A percentile compares a stretch with the other conserved stretches of the same genome.
Conservation (phyloP, 2,888 invertebrate genomes). For the Nycteola revayana region DNA sequence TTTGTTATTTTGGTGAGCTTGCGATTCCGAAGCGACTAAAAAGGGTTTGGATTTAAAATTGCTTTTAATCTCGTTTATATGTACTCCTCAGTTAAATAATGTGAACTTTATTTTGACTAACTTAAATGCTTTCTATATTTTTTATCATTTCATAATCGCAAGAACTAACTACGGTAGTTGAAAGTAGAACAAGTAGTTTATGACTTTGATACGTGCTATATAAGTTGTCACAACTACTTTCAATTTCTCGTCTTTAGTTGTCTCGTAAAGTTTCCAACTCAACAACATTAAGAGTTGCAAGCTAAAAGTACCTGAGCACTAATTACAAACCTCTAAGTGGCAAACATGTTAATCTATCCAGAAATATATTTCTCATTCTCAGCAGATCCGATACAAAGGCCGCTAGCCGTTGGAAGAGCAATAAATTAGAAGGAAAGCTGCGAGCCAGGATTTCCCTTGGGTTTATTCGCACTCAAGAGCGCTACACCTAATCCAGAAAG, state of each 20-base stretch:
- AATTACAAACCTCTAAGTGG: conserved; percentile 66
- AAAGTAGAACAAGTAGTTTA: too few species aligned
- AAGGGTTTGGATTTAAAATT: conserved; percentile 35
- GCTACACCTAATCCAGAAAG: conserved; percentile 80
- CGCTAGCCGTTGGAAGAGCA: conserved; percentile 74
- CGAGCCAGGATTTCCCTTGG: conserved; percentile 80
- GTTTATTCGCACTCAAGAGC: conserved; percentile 81
- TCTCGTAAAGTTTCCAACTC: conserved; percentile 4
- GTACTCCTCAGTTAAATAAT: conserved; percentile 15
- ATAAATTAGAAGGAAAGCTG: conserved; percentile 81
- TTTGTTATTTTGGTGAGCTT: conserved; percentile 63
- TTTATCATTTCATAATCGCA: too few species aligned
- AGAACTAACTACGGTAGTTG: too few species aligned
- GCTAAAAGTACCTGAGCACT: conserved; percentile 52
- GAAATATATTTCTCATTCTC: conserved; percentile 76
- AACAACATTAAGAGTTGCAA: conserved; percentile 4
- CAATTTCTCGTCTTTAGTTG: too few species aligned
- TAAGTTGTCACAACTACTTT: too few species aligned
- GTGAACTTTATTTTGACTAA: not conserved
- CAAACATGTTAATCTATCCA: conserved; percentile 74
- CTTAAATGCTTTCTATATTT: too few species aligned
- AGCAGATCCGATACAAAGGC: conserved; percentile 78
- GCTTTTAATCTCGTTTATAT: conserved; percentile 26
- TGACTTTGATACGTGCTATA: too few species aligned
- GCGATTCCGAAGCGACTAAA: conserved; percentile 47